Percentiles rank a stretch among this genome's conserved stretches.
Conservation (phyloP, 1,140 invertebrate genomes). For the Zelostemma sp. region DNA sequence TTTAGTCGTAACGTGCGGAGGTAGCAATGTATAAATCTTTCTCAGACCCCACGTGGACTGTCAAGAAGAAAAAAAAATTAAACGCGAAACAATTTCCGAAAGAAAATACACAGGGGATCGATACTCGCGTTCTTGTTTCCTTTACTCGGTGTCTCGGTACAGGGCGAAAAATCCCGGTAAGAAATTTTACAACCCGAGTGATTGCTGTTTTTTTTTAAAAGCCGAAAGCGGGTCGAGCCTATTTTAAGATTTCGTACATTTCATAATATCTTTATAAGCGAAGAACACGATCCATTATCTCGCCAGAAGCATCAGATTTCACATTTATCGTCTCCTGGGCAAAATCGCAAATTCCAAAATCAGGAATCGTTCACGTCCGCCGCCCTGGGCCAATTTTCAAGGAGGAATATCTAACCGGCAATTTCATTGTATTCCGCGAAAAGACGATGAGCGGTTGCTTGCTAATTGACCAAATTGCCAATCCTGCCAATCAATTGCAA, state of each 20-base stretch:
- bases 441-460: conserved; percentile 33
- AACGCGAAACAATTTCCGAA: neutral
- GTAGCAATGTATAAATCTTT: neutral
- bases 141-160: neutral
- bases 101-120: neutral
- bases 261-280: conserved; percentile 1
- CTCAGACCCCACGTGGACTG: neutral
- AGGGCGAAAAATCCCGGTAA: neutral
- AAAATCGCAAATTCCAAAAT: conserved; percentile 19
- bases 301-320: conserved; percentile 5
- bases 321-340: conserved; percentile 5
- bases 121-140: neutral
- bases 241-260: neutral
- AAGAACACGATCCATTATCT: neutral
- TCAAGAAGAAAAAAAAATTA: neutral
- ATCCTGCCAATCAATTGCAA: conserved; percentile 67
- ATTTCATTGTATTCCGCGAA: conserved; percentile 66
- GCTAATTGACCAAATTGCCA: conserved; percentile 65
- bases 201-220: too few relatives aligned
- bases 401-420: conserved; percentile 37
- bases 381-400: conserved; percentile 3
- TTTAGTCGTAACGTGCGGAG: neutral
- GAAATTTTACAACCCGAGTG: neutral
- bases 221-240: neutral
- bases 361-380: conserved; percentile 9